Percentiles rank a stretch among this genome's conserved stretches.
These are phyloP conservation scores for Pseudoatta argentina DNA, from an alignment of 1,140 invertebrate genomes.

Conservation along the genomic window DNA sequence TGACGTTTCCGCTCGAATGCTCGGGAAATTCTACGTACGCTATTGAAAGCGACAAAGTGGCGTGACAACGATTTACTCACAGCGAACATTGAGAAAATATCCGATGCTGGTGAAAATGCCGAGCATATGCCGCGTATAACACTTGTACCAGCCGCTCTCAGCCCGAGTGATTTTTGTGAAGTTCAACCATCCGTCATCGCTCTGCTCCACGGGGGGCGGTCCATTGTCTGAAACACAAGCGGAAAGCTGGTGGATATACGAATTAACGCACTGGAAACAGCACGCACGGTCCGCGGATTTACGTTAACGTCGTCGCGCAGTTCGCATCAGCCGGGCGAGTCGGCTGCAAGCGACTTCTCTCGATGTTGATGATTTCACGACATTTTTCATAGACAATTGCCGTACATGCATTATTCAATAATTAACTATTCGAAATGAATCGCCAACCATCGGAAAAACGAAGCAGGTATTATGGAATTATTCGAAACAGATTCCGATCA, in stretches of 20 bases:
- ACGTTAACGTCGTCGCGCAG: constrained; percentile 57
- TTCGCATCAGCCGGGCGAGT: constrained; percentile 39
- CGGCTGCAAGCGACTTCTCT: constrained; percentile 30
- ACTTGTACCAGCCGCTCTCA: constrained; percentile 96
- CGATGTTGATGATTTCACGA: constrained; percentile 7
- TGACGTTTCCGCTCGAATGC: not conserved
- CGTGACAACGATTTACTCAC: constrained; percentile 88
- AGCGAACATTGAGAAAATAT: constrained; percentile 94
- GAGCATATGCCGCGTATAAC: constrained; percentile 92
- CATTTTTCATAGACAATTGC: constrained; percentile 23
- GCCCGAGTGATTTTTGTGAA: constrained; percentile 91
- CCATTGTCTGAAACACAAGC: constrained; percentile 87
- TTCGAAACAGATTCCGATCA: no score
- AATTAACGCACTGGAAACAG: constrained; percentile 73
- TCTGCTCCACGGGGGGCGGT: constrained; percentile 88
- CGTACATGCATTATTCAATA: not conserved
- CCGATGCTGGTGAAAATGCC: constrained; percentile 95
- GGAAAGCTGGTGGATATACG: constrained; percentile 58
- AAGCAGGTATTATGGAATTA: no score
- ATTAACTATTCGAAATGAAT: constrained; percentile 7
- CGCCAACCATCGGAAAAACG: not conserved
- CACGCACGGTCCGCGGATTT: constrained; percentile 55
- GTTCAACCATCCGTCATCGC: constrained; percentile 92
- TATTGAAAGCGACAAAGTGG: constrained; percentile 53
- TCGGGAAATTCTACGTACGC: constrained; percentile 9